Evolutionary conservation across 2,797 vertebrate genomes (phyloP).

Genomic region (Takifugu rubripes): DNA sequence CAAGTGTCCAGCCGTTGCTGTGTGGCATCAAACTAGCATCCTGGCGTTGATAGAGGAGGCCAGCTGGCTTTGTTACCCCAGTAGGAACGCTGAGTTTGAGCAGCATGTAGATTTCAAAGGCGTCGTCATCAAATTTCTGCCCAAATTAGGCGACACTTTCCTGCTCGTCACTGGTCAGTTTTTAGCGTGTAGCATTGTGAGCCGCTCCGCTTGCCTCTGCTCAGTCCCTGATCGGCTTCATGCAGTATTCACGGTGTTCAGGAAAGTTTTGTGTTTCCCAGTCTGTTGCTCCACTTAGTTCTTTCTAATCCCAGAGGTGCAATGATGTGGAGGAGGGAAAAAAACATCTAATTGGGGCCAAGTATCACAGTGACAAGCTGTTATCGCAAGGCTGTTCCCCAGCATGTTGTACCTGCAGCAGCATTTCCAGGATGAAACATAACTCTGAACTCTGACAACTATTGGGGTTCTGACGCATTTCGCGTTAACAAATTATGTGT

Average conservation of each 20-base stretch:
- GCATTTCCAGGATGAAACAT: slow-evolving; percentile 2
- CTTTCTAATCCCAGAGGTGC: neutral
- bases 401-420: neutral
- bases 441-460: neutral
- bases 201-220: too few species aligned
- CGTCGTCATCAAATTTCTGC: too few species aligned
- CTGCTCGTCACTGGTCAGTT: too few species aligned
- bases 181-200: too few species aligned
- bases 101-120: too few species aligned
- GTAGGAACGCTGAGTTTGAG: too few species aligned
- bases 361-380: neutral
- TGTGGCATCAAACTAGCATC: too few species aligned
- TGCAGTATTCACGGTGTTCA: neutral
- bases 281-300: neutral
- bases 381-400: slow-evolving; percentile 1
- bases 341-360: slow-evolving; percentile 1
- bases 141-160: too few species aligned
- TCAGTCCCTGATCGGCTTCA: too few species aligned
- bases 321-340: neutral
- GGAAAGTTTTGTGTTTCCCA: neutral
- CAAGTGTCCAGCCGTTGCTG: too few species aligned
- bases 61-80: too few species aligned
- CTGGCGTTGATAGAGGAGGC: too few species aligned
- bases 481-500: neutral
- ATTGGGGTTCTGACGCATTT: neutral